A percentile compares a stretch with the other conserved stretches of the same genome.
Conservation (phyloP, 1,140 invertebrate species). For the Sitophilus oryzae region DNA sequence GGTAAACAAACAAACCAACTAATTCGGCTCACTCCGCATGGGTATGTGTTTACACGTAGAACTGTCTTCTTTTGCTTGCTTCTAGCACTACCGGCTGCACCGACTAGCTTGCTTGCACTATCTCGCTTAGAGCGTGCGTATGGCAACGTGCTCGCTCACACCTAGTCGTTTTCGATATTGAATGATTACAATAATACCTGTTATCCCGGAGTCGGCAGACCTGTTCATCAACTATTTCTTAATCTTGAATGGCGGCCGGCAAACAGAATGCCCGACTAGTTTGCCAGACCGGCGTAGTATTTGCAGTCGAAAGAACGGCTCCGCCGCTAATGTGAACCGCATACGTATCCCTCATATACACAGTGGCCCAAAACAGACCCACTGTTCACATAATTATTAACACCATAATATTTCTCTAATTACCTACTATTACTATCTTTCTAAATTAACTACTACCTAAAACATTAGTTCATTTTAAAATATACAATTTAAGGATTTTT, state of each 20-base stretch:
- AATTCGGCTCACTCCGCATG: conserved; percentile 7
- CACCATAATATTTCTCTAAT: no score
- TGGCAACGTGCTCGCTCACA: conserved; percentile 28
- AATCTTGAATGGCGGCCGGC: conserved; percentile 39
- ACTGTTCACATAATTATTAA: no score
- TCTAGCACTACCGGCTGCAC: conserved; percentile 1
- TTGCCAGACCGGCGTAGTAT: conserved; percentile 22
- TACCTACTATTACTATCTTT: no score
- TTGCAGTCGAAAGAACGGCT: conserved; percentile 16
- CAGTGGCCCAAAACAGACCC: no score
- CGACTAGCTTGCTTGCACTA: conserved; percentile 6
- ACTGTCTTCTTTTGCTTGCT: background rate
- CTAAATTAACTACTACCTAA: no score
- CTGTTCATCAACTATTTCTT: conserved; percentile 43
- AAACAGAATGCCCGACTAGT: conserved; percentile 34
- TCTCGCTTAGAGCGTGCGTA: conserved; percentile 14
- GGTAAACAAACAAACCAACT: conserved; percentile 26
- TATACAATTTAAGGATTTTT: no score
- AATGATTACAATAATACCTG: conserved; percentile 43
- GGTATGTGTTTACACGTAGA: no score
- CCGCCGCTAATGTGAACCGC: background rate
- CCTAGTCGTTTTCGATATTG: conserved; percentile 40
- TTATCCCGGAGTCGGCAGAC: conserved; percentile 40
- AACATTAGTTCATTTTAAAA: no score
- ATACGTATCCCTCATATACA: no score